These are phyloP conservation scores for Zingel zingel DNA, from an alignment of 2,113 vertebrate species.

Conservation along the genomic window DNA sequence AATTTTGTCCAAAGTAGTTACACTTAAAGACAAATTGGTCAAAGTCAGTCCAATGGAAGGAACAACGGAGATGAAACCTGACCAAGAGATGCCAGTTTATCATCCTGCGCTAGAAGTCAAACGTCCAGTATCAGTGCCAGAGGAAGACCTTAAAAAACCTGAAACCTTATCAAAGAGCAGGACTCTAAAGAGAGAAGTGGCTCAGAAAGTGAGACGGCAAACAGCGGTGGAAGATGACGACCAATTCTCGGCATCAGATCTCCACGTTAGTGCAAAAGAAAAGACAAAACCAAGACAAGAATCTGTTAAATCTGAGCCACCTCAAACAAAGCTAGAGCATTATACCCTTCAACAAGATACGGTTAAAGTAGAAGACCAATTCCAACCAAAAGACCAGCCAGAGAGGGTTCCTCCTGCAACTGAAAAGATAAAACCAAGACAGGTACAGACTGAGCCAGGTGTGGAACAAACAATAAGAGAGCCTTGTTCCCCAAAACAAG, in stretches of 20 bases:
- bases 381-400: not conserved
- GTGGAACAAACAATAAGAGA: no score
- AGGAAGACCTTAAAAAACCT: not conserved
- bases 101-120: not conserved
- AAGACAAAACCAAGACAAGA: not conserved
- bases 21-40: slow-evolving; percentile 17
- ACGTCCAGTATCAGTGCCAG: not conserved
- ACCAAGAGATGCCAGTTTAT: not conserved
- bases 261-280: not conserved
- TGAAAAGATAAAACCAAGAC: not conserved
- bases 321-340: not conserved
- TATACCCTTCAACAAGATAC: not conserved
- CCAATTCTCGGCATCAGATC: not conserved
- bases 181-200: not conserved
- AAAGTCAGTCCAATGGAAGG: slow-evolving; percentile 29
- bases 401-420: not conserved
- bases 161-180: not conserved
- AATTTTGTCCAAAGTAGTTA: slow-evolving; percentile 11
- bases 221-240: slow-evolving; percentile 11
- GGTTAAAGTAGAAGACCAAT: not conserved
- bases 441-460: not conserved
- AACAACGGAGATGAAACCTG: slow-evolving; percentile 7
- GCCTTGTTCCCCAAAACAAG: no score
- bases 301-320: not conserved
- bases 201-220: slow-evolving; percentile 11